phyloP scores from a whole-genome alignment of 2,113 vertebrate genomes.

The Ramphastos sulfuratus region DNA sequence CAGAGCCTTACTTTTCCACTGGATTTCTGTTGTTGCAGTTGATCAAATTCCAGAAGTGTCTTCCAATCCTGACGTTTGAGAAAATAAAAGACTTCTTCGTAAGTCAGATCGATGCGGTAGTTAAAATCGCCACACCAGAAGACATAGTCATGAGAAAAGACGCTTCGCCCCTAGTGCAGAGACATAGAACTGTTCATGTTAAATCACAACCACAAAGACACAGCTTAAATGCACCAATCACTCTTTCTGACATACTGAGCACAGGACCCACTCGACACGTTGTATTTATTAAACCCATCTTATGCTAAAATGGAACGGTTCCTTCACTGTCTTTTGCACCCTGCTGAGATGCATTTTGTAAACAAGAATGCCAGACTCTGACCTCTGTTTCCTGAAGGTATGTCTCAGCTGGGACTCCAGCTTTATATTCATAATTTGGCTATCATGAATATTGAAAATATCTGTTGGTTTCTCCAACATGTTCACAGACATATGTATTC shows the following conservation, averaged over 20 bases:
- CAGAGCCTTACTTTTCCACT: conserved; percentile 75
- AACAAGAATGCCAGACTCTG: not conserved
- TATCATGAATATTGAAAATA: not conserved
- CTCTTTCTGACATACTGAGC: not conserved
- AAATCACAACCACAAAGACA: not conserved
- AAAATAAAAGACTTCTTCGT: conserved; percentile 83
- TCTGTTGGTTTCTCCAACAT: not conserved
- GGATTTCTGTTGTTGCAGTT: conserved; percentile 80
- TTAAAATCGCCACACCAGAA: conserved; percentile 86
- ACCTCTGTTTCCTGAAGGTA: not conserved
- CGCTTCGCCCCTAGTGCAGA: conserved; percentile 68
- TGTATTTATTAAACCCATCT: not conserved
- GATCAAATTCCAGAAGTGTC: conserved; percentile 80
- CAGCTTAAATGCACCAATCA: not conserved
- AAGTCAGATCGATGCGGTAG: conserved; percentile 81
- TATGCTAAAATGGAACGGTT: not conserved
- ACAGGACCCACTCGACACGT: not conserved
- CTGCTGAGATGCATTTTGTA: not conserved
- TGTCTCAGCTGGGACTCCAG: not conserved
- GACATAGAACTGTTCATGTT: not conserved
- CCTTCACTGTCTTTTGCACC: not conserved
- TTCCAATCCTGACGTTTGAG: conserved; percentile 83
- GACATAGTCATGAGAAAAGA: conserved; percentile 84
- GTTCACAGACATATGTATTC: not conserved
- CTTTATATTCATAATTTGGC: not conserved